Evolutionary conservation across 2,797 vertebrate genomes (phyloP).

Genomic region (Notolabrus celidotus): DNA sequence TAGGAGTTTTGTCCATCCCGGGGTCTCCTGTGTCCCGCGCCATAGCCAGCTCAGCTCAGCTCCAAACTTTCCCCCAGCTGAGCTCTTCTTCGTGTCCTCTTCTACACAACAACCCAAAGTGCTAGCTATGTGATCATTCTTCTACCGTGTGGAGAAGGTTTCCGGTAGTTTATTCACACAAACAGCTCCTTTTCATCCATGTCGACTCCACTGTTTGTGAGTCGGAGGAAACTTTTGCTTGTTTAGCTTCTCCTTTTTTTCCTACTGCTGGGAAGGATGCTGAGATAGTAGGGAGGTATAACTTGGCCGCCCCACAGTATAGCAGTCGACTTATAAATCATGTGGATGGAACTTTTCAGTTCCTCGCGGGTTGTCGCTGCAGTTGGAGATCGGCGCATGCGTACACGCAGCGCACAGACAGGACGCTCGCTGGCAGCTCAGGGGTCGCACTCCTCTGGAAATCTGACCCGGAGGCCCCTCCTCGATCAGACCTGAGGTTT

Average conservation of each 20-base stretch:
- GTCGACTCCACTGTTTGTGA: conserved; percentile 61
- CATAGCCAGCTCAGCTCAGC: conserved; percentile 66
- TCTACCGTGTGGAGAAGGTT: conserved; percentile 26
- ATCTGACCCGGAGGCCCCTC: conserved; percentile 68
- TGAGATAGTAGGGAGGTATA: conserved; percentile 53
- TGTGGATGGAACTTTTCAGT: conserved; percentile 23
- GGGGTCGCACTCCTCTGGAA: conserved; percentile 66
- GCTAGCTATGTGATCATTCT: conserved; percentile 79
- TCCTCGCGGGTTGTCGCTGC: accelerated
- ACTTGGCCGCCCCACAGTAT: conserved; percentile 13
- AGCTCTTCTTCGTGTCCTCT: conserved; percentile 53
- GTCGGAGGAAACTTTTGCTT: conserved; percentile 78
- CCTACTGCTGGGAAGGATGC: conserved; percentile 79
- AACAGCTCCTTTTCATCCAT: conserved; percentile 67
- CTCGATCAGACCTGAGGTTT: conserved; percentile 43
- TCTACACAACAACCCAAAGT: conserved; percentile 30
- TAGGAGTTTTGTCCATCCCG: conserved; percentile 72
- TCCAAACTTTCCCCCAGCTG: conserved; percentile 77
- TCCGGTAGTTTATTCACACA: conserved; percentile 35
- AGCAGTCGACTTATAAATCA: conserved; percentile 18
- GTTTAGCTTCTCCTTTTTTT: conserved; percentile 65
- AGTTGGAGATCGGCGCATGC: conserved; percentile 28
- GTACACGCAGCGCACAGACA: conserved; percentile 43
- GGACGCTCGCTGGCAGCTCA: conserved; percentile 42
- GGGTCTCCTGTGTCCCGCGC: conserved; percentile 77